phyloP scores from a whole-genome alignment of 2,113 vertebrate genomes.

The Helogale parvula region DNA sequence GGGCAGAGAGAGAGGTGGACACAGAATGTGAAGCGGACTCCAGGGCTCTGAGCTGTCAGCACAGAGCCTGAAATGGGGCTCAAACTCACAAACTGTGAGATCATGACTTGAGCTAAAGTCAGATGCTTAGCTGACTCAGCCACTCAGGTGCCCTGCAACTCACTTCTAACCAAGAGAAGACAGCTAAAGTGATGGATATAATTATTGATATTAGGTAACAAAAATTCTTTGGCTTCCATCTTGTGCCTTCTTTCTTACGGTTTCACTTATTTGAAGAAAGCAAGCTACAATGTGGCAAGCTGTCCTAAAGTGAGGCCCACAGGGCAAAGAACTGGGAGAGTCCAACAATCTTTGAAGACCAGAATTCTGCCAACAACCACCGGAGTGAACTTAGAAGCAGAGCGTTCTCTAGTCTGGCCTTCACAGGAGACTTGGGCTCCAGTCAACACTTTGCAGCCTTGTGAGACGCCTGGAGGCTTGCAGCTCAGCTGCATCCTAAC shows the following conservation, averaged over 20 bases:
- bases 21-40: too few relatives aligned
- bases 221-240: not conserved
- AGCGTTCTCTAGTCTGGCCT: not conserved
- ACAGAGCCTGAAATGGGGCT: too few relatives aligned
- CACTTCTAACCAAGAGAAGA: conserved; percentile 5
- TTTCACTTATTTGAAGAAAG: conserved; percentile 15
- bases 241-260: not conserved
- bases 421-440: not conserved
- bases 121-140: too few relatives aligned
- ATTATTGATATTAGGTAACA: not conserved
- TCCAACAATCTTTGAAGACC: not conserved
- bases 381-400: not conserved
- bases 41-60: too few relatives aligned
- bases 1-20: too few relatives aligned
- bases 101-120: too few relatives aligned
- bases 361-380: not conserved
- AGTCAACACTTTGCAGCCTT: not conserved
- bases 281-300: not conserved
- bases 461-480: not conserved
- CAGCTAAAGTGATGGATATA: not conserved
- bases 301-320: not conserved
- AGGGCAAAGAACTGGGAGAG: not conserved
- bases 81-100: too few relatives aligned
- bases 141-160: not conserved
- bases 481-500: not conserved